Evolutionary conservation across 2,888 invertebrate genomes (phyloP), one percentile per base, ranked within the genome.

Genomic region (Drosophila parthenogenetica): DNA sequence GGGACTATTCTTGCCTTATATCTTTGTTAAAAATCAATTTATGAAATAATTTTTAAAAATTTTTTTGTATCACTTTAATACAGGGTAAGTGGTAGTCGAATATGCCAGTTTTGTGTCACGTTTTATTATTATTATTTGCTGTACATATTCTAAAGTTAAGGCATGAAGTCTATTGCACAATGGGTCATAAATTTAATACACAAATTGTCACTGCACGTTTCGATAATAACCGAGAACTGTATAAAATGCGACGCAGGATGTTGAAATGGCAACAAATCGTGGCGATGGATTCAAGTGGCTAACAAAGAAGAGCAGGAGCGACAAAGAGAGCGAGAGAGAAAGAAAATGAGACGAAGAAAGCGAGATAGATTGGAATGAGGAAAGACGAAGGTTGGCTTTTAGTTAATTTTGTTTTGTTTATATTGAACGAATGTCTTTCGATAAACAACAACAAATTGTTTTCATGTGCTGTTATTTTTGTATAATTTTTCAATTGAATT

Each of bases 181-280:
- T 79, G 60, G 59, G 46, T 49, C 70, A 80, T 85, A 85, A 85
- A 85, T 82, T 77, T 13, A 48, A 32, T 37, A 70, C 65, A 65
- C 72, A 85, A 85, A 82, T 85, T 72, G 83, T 70, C 67, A 70
- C 22, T 78, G 85, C 81, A 82, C 86, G 81, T 81, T 71, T 77
- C 71, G 51, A 72, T 79, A 77, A 81, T 84, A 79, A 66, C 67
- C 48, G 55, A 71, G 71, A 63, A 67, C 62, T 48, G 64, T 50
- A 65, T 45, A 51, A 57, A 54, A 73, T 66, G 54, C 50, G 32
- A 71, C 61, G 69, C 82, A 80, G 80, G 80, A 80, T 80, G 82
- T 82, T 39, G 61, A 59, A 77, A 77, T 77, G 75, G 77, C 77
- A 58, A 65, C 43, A 35, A 53, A 8, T 65, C 76, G 69, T 78